phyloP scores from a whole-genome alignment of 2,888 invertebrate species.

The Drepanosiphum platanoidis region DNA sequence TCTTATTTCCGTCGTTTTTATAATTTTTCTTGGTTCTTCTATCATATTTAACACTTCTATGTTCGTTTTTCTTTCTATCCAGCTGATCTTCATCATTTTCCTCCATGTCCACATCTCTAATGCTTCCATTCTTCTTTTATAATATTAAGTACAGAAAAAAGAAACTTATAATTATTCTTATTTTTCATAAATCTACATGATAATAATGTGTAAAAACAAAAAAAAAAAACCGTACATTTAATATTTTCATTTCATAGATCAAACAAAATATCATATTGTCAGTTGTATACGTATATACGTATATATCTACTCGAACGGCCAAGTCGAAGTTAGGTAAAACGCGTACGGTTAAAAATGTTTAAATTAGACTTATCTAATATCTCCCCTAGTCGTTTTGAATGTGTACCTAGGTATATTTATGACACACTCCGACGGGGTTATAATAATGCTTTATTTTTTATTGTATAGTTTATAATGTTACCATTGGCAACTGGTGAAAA shows the following conservation, averaged over 20 bases:
- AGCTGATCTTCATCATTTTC: too few species aligned
- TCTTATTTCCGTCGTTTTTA: too few species aligned
- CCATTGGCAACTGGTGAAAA: slow-evolving; percentile 49
- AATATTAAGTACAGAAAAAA: too few species aligned
- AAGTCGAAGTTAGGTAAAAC: slow-evolving; percentile 34
- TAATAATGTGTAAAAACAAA: neutral
- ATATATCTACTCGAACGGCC: slow-evolving; percentile 1
- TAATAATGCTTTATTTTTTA: slow-evolving; percentile 43
- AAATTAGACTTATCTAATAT: slow-evolving; percentile 54
- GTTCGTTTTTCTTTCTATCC: too few species aligned
- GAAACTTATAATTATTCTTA: too few species aligned
- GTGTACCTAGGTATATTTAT: slow-evolving; percentile 36
- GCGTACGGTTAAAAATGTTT: slow-evolving; percentile 37
- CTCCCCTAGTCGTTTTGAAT: slow-evolving; percentile 45
- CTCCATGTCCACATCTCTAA: too few species aligned
- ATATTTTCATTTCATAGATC: slow-evolving; percentile 20
- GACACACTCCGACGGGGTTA: slow-evolving; percentile 54
- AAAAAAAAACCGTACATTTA: neutral
- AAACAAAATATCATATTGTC: slow-evolving; percentile 18
- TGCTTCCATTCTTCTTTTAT: too few species aligned
- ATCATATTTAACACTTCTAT: too few species aligned
- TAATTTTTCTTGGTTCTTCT: too few species aligned
- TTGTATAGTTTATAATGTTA: slow-evolving; percentile 51
- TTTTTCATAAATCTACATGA: too few species aligned
- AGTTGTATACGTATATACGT: neutral